Base-by-base conservation (phyloP, 2,888 invertebrate genomes). In the Acholoe squamosa region DNA sequence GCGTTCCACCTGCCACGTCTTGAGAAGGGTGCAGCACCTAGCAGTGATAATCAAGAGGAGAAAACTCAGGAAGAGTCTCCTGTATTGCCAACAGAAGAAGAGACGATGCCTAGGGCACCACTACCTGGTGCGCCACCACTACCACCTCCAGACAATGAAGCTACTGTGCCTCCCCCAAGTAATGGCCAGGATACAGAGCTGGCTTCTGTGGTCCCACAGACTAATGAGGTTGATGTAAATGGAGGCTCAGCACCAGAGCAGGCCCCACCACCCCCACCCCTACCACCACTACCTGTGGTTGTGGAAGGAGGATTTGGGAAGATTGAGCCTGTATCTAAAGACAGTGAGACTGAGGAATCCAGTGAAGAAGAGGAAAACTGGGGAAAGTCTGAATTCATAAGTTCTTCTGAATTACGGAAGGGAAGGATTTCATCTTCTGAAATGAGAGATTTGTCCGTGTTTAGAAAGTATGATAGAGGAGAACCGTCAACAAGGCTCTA, bases 381-480 rank as follows among this genome's bases (percentile, higher is more conserved):
- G 92, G 92, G 92, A 76, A 92, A 93, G 43, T 91, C 91, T n/a
- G 93, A 94, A n/a, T 94, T 94, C 67, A 97, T 98, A 92, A 97
- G 97, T 5, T 96, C 96, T 90, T 97, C 97, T 93, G 97, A 98
- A 95, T 95, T 98, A 61, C 96, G 97, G 90, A 96, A 96, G 56
- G 97, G 98, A 93, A 97, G 97, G 94, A 96, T 98, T 92, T 97
- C 97, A 1, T 96, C 96, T 5, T 96, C 96, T 1, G 84, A 97
- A 97, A 95, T 97, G 96, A 96, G 95, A 94, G 93, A 94, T 51
- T 91, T 98, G 92, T 97, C 98, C 7, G 97, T 98, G 31, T 99
- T 98, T 94, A 98, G 98, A 95, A 98, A 98, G 94, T 99, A 99
- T 95, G 97, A 97, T 92, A 96, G 97, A 14, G 99, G 99, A 0